Conservation (phyloP, 2,797 vertebrate species). For the Myripristis jacobus region DNA sequence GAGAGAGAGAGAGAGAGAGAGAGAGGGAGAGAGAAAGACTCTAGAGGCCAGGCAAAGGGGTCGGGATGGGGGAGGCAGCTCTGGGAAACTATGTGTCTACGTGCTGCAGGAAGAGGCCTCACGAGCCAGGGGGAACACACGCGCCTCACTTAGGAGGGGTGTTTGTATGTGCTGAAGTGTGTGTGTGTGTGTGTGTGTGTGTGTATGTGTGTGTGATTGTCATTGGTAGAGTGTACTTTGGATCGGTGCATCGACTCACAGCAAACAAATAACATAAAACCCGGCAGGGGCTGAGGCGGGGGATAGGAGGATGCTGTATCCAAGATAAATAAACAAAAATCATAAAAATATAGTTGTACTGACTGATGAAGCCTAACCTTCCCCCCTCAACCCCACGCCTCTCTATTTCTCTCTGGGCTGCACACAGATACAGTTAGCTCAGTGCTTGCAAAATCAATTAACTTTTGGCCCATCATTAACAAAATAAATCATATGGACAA, state of each 20-base stretch:
- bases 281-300: conserved; percentile 33
- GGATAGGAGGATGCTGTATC: conserved; percentile 28
- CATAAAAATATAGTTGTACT: conserved; percentile 60
- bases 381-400: neutral
- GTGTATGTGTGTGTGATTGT: conserved; percentile 45
- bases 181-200: conserved; percentile 23
- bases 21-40: conserved; percentile 36
- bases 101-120: conserved; percentile 84
- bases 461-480: conserved; percentile 61
- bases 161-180: conserved; percentile 25
- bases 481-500: conserved; percentile 60
- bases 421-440: conserved; percentile 56
- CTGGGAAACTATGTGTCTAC: conserved; percentile 85
- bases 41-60: conserved; percentile 54
- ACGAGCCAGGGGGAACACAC: conserved; percentile 47
- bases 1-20: conserved; percentile 43
- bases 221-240: conserved; percentile 66
- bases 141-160: conserved; percentile 34
- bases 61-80: conserved; percentile 34
- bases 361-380: conserved; percentile 54
- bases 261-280: conserved; percentile 73
- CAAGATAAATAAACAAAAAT: conserved; percentile 72
- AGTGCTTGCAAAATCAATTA: conserved; percentile 62
- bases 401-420: conserved; percentile 23
- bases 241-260: conserved; percentile 56